These are phyloP conservation scores for Dryomyza anilis DNA, from an alignment of 2,888 invertebrate species.

Conservation along the genomic window DNA sequence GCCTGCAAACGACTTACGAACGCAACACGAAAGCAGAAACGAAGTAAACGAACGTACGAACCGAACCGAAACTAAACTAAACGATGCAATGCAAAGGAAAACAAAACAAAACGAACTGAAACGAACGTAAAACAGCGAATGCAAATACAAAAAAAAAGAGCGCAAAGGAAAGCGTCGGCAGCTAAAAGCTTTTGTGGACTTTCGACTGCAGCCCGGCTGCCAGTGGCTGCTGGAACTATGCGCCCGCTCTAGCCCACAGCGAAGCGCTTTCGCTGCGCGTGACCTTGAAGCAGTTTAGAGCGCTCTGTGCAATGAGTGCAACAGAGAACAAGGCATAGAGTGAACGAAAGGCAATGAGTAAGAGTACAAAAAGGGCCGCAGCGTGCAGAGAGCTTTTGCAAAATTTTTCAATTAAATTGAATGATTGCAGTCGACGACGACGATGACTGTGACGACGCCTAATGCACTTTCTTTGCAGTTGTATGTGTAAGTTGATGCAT, in stretches of 20 bases:
- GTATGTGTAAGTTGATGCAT: conserved; percentile 26
- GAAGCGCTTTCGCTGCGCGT: not conserved
- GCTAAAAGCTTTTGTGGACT: not conserved
- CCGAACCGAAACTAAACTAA: too few relatives aligned
- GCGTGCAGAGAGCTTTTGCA: too few relatives aligned
- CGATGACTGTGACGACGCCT: not conserved
- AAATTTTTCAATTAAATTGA: too few relatives aligned
- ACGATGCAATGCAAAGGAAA: too few relatives aligned
- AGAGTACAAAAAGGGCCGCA: too few relatives aligned
- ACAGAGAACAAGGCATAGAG: not conserved
- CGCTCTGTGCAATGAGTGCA: conserved; percentile 3
- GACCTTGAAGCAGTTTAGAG: conserved; percentile 16
- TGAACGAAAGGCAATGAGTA: not conserved
- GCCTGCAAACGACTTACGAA: not conserved
- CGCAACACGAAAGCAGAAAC: too few relatives aligned
- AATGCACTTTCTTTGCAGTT: not conserved
- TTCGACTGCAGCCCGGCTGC: not conserved
- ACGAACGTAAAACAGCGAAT: conserved; percentile 6
- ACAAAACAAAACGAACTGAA: not conserved
- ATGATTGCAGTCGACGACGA: not conserved
- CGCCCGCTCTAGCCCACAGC: not conserved
- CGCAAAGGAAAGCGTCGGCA: not conserved
- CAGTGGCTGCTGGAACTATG: conserved; percentile 5
- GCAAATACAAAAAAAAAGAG: conserved; percentile 13
- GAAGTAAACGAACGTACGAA: too few relatives aligned